A percentile compares a stretch with the other conserved stretches of the same genome.
These are phyloP conservation scores for Amphimallon solstitiale DNA, from an alignment of 2,888 invertebrate genomes.

Conservation along the genomic window DNA sequence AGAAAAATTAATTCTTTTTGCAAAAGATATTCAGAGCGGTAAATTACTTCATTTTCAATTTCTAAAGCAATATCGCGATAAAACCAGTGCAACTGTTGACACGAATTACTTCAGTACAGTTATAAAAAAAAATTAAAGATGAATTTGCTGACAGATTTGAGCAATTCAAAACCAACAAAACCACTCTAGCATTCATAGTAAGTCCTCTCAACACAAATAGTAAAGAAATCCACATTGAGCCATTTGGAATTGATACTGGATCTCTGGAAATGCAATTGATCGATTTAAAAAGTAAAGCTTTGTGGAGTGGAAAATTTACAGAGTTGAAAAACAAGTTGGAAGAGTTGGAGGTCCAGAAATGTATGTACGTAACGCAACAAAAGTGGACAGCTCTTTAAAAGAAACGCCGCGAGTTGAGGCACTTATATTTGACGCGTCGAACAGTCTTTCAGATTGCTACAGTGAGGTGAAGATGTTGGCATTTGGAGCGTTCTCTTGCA, in stretches of 20 bases:
- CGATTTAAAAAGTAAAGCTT: constrained; percentile 50
- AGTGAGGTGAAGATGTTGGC: constrained; percentile 28
- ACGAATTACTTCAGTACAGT: constrained; percentile 39
- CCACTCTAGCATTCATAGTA: constrained; percentile 46
- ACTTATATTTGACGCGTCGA: constrained; percentile 52
- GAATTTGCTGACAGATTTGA: constrained; percentile 47
- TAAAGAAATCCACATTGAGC: constrained; percentile 48
- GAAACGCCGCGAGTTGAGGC: constrained; percentile 44
- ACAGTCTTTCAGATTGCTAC: constrained; percentile 46
- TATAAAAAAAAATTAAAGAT: constrained; percentile 43
- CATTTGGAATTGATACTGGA: constrained; percentile 49
- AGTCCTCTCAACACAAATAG: constrained; percentile 50
- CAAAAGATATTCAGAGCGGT: constrained; percentile 38
- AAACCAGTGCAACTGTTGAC: constrained; percentile 43
- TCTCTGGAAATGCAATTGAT: constrained; percentile 48
- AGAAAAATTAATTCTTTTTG: constrained; percentile 32
- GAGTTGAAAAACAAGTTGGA: constrained; percentile 48
- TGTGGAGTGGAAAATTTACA: constrained; percentile 51
- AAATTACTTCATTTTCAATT: constrained; percentile 42
- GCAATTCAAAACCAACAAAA: constrained; percentile 47
- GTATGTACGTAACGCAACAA: constrained; percentile 42
- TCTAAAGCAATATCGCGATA: constrained; percentile 42
- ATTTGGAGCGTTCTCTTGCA: constrained; percentile 45
- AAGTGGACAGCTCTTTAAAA: constrained; percentile 52
- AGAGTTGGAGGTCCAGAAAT: constrained; percentile 48